Percentiles rank a stretch among this genome's conserved stretches.
Evolutionary conservation across 2,113 vertebrate species (phyloP).

Genomic region (Herpetotheres cachinnans): DNA sequence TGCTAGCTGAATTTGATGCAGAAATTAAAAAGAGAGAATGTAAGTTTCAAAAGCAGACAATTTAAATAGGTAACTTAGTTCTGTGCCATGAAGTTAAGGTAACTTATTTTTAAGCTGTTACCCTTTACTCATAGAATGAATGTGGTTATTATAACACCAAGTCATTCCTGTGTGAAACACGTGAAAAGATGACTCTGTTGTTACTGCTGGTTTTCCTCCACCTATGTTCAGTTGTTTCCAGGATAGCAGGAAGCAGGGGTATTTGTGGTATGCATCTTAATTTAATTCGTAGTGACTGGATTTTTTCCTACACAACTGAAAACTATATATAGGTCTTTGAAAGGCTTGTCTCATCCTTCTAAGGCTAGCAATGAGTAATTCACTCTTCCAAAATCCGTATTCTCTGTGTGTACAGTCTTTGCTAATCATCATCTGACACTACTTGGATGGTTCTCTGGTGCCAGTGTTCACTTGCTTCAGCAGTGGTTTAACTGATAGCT

Average conservation of each 20-base stretch:
- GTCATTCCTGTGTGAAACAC: neutral
- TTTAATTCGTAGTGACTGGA: neutral
- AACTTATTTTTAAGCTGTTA: neutral
- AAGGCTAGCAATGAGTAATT: neutral
- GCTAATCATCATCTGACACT: neutral
- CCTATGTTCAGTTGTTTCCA: neutral
- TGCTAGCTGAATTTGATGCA: slow-evolving; percentile 71
- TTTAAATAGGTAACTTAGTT: slow-evolving; percentile 67
- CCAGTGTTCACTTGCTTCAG: neutral
- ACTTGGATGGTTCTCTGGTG: neutral
- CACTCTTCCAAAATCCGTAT: neutral
- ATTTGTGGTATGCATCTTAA: neutral
- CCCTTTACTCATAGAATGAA: neutral
- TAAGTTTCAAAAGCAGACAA: slow-evolving; percentile 70
- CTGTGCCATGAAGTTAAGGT: slow-evolving; percentile 77
- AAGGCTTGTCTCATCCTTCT: neutral
- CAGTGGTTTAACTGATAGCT: neutral
- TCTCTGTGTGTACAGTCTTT: neutral
- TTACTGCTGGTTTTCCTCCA: neutral
- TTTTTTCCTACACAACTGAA: neutral
- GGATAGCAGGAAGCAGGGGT: neutral
- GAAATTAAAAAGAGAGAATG: slow-evolving; percentile 70
- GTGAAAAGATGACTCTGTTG: neutral
- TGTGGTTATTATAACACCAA: neutral
- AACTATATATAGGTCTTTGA: neutral